A percentile compares a stretch with the other conserved stretches of the same genome.
phyloP scores from a whole-genome alignment of 1,140 invertebrate species.

The Drosophila pseudoobscura region DNA sequence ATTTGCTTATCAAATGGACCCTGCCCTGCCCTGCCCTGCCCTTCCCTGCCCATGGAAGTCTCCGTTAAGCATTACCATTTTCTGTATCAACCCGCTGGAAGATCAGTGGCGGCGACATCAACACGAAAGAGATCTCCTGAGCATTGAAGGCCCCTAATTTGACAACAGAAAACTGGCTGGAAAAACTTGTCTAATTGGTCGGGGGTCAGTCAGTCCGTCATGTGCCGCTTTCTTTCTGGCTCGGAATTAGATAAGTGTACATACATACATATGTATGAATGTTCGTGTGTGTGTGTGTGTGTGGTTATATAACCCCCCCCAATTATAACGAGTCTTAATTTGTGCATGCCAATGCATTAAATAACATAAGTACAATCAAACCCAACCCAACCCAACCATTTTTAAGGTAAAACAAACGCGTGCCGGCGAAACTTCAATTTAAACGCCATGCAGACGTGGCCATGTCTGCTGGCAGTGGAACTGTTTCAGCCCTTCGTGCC shows the following conservation, averaged over 20 bases:
- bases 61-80: constrained; percentile 24
- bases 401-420: constrained; percentile 69
- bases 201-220: constrained; percentile 7
- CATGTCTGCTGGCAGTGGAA: not conserved
- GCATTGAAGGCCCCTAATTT: constrained; percentile 35
- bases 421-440: constrained; percentile 53
- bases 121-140: constrained; percentile 17
- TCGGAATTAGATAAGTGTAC: constrained; percentile 69
- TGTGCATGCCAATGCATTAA: constrained; percentile 68
- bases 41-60: no score
- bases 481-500: constrained; percentile 16
- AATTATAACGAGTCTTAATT: constrained; percentile 76
- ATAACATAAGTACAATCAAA: constrained; percentile 45
- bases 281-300: no score
- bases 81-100: not conserved
- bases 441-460: constrained; percentile 23
- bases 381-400: constrained; percentile 26
- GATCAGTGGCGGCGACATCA: constrained; percentile 28
- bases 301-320: constrained; percentile 72
- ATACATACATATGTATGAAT: not conserved
- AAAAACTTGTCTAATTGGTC: constrained; percentile 65
- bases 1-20: constrained; percentile 10
- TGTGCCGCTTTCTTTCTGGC: constrained; percentile 67
- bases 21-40: not conserved
- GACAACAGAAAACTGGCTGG: constrained; percentile 36